Conservation (phyloP, 2,888 invertebrate species). For the Conchocele bisecta region DNA sequence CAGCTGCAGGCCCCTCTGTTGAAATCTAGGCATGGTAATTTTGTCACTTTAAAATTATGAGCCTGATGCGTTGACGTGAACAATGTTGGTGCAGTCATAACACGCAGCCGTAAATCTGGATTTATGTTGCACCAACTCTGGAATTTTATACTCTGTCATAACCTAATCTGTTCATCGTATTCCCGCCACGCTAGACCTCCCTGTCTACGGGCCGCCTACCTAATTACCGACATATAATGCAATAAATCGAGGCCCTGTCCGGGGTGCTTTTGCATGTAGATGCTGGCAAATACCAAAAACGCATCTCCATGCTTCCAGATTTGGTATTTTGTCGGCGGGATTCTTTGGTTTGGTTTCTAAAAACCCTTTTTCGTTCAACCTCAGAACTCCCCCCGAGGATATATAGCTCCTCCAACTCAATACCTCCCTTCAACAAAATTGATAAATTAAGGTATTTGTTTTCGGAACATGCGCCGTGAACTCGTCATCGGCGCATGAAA, state of each 20-base stretch:
- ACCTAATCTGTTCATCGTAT: not conserved
- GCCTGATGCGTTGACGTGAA: too few relatives aligned
- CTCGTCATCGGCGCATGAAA: not conserved
- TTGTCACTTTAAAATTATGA: too few relatives aligned
- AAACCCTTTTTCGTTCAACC: not conserved
- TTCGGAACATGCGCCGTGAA: not conserved
- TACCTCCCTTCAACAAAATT: not conserved
- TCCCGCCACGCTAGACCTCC: not conserved
- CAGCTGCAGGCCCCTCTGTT: too few relatives aligned
- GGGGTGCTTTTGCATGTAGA: not conserved
- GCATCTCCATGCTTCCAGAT: constrained; percentile 3
- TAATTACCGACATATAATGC: not conserved
- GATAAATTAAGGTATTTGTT: constrained; percentile 3
- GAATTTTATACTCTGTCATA: not conserved
- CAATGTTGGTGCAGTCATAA: too few relatives aligned
- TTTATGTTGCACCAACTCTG: not conserved
- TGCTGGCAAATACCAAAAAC: not conserved
- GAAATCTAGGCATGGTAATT: too few relatives aligned
- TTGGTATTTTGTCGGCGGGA: not conserved
- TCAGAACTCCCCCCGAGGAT: not conserved
- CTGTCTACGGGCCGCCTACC: not conserved
- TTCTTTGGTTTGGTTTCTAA: not conserved
- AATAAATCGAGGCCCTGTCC: not conserved
- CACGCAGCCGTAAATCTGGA: not conserved
- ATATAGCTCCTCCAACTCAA: not conserved